A percentile compares a stretch with the other conserved stretches of the same genome.
phyloP scores from a whole-genome alignment of 2,888 invertebrate genomes.

The Plusia festucae region DNA sequence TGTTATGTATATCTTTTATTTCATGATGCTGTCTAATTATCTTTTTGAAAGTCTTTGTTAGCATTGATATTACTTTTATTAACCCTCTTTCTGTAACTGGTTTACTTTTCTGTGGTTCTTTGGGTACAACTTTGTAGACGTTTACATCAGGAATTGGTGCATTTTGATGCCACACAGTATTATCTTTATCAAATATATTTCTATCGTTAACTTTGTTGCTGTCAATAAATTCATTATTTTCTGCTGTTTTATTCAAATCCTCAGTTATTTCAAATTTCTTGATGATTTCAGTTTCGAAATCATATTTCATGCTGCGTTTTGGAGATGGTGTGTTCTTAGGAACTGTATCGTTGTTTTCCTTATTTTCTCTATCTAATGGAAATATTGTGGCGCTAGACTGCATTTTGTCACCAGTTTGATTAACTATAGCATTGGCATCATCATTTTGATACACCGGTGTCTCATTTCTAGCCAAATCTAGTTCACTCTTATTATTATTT shows the following conservation, averaged over 20 bases:
- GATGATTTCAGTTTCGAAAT: slow-evolving; percentile 64
- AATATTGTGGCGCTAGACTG: neutral
- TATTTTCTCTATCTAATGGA: neutral
- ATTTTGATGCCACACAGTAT: slow-evolving; percentile 72
- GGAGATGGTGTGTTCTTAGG: slow-evolving; percentile 47
- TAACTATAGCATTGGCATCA: slow-evolving; percentile 9
- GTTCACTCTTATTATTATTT: slow-evolving; percentile 58
- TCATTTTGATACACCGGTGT: slow-evolving; percentile 33
- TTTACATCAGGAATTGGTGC: slow-evolving; percentile 65
- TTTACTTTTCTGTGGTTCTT: slow-evolving; percentile 64
- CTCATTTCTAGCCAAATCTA: slow-evolving; percentile 24
- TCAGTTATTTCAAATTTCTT: slow-evolving; percentile 68
- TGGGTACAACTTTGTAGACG: slow-evolving; percentile 71
- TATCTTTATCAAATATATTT: slow-evolving; percentile 70
- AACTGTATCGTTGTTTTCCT: slow-evolving; percentile 28
- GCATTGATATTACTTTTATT: slow-evolving; percentile 78
- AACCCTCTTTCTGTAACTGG: slow-evolving; percentile 77
- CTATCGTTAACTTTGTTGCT: slow-evolving; percentile 47
- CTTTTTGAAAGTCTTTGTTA: slow-evolving; percentile 82
- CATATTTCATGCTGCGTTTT: slow-evolving; percentile 72
- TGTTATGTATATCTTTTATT: slow-evolving; percentile 75
- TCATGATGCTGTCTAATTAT: slow-evolving; percentile 81
- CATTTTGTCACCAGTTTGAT: neutral
- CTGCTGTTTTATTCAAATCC: slow-evolving; percentile 62
- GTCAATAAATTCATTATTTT: slow-evolving; percentile 29